These are phyloP conservation scores for Aelia acuminata DNA, from an alignment of 2,888 invertebrate species.

Conservation along the genomic window DNA sequence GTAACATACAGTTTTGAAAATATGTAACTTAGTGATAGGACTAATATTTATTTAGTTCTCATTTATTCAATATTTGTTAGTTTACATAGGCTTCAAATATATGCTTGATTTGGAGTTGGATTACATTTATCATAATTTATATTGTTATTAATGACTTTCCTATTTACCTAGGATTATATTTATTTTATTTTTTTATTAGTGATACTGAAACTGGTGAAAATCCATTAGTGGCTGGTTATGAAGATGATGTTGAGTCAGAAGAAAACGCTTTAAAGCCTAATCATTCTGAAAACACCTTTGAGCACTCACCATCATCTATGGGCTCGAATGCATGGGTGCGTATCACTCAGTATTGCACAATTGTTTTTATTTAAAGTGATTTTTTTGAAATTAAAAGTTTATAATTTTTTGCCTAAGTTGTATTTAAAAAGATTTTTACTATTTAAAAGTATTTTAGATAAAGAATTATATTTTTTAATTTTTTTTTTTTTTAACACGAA, in stretches of 20 bases:
- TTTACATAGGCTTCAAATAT: background rate
- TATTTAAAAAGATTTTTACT: too few relatives aligned
- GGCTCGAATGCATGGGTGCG: background rate
- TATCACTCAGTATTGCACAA: background rate
- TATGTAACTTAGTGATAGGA: too few relatives aligned
- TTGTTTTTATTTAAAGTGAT: background rate
- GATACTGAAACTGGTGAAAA: constrained; percentile 80
- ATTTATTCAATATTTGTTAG: background rate
- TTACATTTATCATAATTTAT: background rate
- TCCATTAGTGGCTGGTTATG: constrained; percentile 86
- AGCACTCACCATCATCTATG: constrained; percentile 40
- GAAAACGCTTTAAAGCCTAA: constrained; percentile 69
- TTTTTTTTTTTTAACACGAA: too few relatives aligned
- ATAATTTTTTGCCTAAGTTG: too few relatives aligned
- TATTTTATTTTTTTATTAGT: constrained; percentile 69
- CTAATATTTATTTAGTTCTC: background rate
- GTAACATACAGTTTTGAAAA: too few relatives aligned
- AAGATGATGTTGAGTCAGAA: constrained; percentile 85
- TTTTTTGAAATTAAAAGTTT: background rate
- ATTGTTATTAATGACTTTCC: background rate
- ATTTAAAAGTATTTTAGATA: too few relatives aligned
- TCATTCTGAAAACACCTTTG: constrained; percentile 45
- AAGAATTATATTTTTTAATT: too few relatives aligned
- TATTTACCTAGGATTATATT: background rate
- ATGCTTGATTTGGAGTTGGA: too few relatives aligned